phyloP scores from a whole-genome alignment of 2,797 vertebrate genomes.

The Euphonia xanthogaster region DNA sequence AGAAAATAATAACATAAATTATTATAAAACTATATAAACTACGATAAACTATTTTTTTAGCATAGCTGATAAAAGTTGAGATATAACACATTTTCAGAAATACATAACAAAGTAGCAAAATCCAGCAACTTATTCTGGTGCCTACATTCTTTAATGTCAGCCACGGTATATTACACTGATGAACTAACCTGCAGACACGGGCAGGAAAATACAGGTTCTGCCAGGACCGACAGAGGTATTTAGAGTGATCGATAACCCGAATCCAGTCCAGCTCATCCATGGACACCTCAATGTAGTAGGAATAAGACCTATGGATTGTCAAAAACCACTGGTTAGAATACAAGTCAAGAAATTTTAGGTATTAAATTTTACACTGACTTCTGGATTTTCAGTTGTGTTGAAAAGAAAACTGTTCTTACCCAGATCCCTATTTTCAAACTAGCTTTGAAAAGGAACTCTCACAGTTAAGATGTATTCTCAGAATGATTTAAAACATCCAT shows the following conservation, averaged over 20 bases:
- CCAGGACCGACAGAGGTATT: constrained; percentile 95
- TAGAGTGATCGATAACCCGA: constrained; percentile 93
- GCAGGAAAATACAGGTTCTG: constrained; percentile 94
- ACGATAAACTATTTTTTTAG: not conserved
- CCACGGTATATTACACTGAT: not conserved
- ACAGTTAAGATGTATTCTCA: not conserved
- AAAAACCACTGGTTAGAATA: constrained; percentile 6
- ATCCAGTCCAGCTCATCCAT: constrained; percentile 99
- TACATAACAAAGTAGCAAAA: not conserved
- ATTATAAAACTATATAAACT: not conserved
- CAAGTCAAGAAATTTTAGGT: not conserved
- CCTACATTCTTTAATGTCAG: not conserved
- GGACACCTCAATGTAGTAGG: constrained; percentile 97
- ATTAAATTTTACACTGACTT: not conserved
- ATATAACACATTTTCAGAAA: not conserved
- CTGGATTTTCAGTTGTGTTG: not conserved
- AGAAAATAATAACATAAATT: not conserved
- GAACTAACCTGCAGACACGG: constrained; percentile 90
- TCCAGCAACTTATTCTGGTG: not conserved
- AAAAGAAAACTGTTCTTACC: not conserved
- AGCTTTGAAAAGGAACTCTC: not conserved
- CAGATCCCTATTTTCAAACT: not conserved
- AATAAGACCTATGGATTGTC: constrained; percentile 86
- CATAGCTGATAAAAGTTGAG: not conserved
- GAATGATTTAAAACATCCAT: constrained; percentile 13